Conservation (phyloP, 2,888 invertebrate species). For the Yponomeuta evonymella region DNA sequence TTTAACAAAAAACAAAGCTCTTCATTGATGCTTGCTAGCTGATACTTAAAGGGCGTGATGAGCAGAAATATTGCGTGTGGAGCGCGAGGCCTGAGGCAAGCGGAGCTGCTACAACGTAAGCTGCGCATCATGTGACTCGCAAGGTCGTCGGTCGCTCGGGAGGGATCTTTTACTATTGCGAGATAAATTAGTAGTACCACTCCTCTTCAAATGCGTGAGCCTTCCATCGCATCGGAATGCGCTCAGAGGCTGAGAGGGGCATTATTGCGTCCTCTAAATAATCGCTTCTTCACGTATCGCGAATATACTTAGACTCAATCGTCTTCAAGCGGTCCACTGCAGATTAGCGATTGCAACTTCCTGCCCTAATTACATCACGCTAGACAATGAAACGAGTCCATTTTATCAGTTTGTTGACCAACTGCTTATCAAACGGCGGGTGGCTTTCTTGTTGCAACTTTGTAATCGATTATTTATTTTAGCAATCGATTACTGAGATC, state of each 20-base stretch:
- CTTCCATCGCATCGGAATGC: conserved; percentile 1
- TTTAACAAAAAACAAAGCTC: background rate
- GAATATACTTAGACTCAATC: background rate
- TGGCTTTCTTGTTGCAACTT: conserved; percentile 2
- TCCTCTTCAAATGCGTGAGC: background rate
- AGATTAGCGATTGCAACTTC: conserved; percentile 7
- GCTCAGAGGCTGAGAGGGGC: background rate
- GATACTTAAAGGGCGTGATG: background rate
- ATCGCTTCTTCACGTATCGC: conserved; percentile 6
- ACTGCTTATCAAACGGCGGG: conserved; percentile 12
- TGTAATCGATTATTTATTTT: conserved; percentile 16
- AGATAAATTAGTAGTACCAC: conserved; percentile 19
- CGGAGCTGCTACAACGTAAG: conserved; percentile 42
- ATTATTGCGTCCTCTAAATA: conserved; percentile 4
- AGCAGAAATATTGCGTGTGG: background rate
- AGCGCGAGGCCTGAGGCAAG: conserved; percentile 35
- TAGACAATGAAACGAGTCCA: conserved; percentile 6
- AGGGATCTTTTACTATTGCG: conserved; percentile 15
- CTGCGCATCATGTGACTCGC: conserved; percentile 50
- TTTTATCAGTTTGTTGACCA: conserved; percentile 11
- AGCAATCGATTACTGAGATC: conserved; percentile 14
- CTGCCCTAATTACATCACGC: conserved; percentile 11
- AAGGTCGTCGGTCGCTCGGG: conserved; percentile 36
- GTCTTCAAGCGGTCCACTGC: background rate
- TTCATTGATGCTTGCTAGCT: background rate